These are phyloP conservation scores for Nixonia krombeini DNA, from an alignment of 1,140 invertebrate genomes.

Conservation along the genomic window DNA sequence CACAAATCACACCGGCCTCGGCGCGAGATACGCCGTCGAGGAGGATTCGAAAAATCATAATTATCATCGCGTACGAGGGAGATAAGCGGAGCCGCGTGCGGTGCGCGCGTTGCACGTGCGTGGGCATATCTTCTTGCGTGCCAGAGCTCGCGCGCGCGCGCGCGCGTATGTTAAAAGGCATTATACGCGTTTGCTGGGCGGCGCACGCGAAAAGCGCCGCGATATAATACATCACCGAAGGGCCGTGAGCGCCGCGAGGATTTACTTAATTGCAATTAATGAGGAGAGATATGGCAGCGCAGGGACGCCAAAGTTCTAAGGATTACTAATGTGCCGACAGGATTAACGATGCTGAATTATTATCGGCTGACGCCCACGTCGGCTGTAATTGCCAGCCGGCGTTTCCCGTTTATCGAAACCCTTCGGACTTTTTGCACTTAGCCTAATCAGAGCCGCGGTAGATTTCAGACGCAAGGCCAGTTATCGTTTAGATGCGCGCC, in stretches of 20 bases:
- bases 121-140: slow-evolving; percentile 38
- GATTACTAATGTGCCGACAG: slow-evolving; percentile 67
- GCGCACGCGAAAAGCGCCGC: slow-evolving; percentile 37
- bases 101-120: slow-evolving; percentile 45
- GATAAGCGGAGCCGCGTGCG: slow-evolving; percentile 43
- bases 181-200: slow-evolving; percentile 32
- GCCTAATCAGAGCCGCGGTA: too few species aligned
- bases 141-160: slow-evolving; percentile 33
- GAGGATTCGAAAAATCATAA: slow-evolving; percentile 38
- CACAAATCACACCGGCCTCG: slow-evolving; percentile 13
- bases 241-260: slow-evolving; percentile 46
- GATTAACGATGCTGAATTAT: slow-evolving; percentile 71
- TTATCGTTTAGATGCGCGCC: too few species aligned
- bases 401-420: slow-evolving; percentile 39
- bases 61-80: slow-evolving; percentile 42
- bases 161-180: slow-evolving; percentile 39
- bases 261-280: slow-evolving; percentile 73
- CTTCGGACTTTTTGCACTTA: slow-evolving; percentile 39
- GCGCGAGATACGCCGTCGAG: neutral
- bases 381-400: too few species aligned
- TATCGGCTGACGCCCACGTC: slow-evolving; percentile 50
- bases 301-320: slow-evolving; percentile 61
- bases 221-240: slow-evolving; percentile 59
- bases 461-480: slow-evolving; percentile 22
- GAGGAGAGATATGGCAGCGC: slow-evolving; percentile 65